Evolutionary conservation across 2,113 vertebrate species (phyloP), one percentile per base, ranked within the genome.

Genomic region (Syrrhaptes paradoxus): DNA sequence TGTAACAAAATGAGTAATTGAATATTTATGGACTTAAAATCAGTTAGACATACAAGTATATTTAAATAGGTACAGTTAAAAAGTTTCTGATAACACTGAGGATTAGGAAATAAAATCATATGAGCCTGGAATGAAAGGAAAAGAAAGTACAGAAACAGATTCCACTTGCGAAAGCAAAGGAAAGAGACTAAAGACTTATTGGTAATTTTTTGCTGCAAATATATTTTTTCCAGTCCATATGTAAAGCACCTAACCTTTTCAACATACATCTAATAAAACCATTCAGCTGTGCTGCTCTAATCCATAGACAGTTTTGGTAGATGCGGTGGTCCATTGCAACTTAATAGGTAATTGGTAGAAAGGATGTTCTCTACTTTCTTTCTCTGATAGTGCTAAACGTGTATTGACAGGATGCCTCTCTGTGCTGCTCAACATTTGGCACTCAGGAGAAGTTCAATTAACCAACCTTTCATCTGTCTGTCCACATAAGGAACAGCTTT

Each of bases 361-460:
- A 91, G 43, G 62, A 51, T 78, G 29, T 77, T 87, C 78, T 87
- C 49, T 32, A 8, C 87, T 71, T 71, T 66, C 83, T n/a, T 73
- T 66, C 63, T 91, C 77, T 89, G 52, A 32, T 43, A 87, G 52
- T 46, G 78, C 70, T 79, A 87, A 92, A 86, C 51, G 31, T 12
- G 9, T 80, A 93, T 79, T 41, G 81, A 95, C 78, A 94, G 61
- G 75, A 83, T 72, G 59, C 36, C 58, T 84, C 55, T 80, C 48
- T 32, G 31, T 61, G 72, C 67, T 91, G 67, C 87, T 86, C 81
- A 32, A 14, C 3, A 8, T 87, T 92, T 88, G 67, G 92, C 89
- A 85, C 74, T 93, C 43, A 59, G 83, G 73, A 93, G 70, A 94
- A 77, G 89, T 89, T 94, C 96, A 87, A 87, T 95, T 96, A 96